Evolutionary conservation across 2,888 invertebrate species (phyloP), one percentile per base, ranked within the genome.

Genomic region (Agonopterix heracliana): DNA sequence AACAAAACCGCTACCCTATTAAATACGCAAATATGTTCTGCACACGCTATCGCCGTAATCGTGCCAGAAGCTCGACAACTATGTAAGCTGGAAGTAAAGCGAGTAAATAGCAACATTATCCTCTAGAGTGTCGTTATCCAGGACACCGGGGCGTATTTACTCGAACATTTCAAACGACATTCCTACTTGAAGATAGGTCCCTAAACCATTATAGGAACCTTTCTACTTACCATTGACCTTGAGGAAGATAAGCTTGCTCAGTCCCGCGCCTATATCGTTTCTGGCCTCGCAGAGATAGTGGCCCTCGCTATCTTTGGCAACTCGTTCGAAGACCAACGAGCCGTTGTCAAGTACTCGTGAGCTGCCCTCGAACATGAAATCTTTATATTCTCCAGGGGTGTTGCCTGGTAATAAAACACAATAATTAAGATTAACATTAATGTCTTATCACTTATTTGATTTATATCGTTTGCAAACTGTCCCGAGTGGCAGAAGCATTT

Each of bases 211-310:
- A 48, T 46, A 41, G 44, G 44, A 48, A 44, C 40, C 26, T 43
- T 40, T 34, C 42, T 44, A 83, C 92, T 89, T 87, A 96, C 96
- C 96, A 76, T 96, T 96, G 48, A 96, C 96, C 89, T 95, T 96
- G 49, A 96, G 86, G 75, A 94, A 95, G 63, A 97, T 94, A 48
- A 97, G 95, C 86, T 97, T 97, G 89, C 97, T 97, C 51, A 97
- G 92, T 9, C 96, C 97, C 11, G 95, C 93, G 1, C 96, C 97
- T 56, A 98, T 96, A 60, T 94, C 95, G 74, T 98, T 98, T 66
- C 95, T 93, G n/a, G 96, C 96, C 72, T 97, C 96, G 80, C 98
- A 98, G 47, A 97, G 90, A 78, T 96, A 97, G 78, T 95, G 95
- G 0, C 97, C 96, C 81, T 96, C 96, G 73, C 94, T 95, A 68